Evolutionary conservation across 2,113 vertebrate species (phyloP), one percentile per base, ranked within the genome.

Genomic region (Galeopterus variegatus): DNA sequence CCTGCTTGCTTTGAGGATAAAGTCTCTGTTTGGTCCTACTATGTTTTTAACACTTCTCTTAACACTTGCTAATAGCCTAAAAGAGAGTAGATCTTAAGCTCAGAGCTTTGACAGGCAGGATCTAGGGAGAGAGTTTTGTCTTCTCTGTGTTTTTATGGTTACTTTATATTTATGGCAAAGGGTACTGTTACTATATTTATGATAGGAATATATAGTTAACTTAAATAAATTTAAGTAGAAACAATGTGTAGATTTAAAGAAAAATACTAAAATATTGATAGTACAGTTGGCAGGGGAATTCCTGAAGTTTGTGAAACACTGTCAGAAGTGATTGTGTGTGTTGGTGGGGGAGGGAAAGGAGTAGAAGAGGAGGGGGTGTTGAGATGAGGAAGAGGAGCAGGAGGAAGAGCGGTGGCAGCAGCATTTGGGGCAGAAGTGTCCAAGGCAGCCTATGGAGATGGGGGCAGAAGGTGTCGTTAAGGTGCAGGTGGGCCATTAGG

Each of bases 281-380:
- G 41, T 69, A 10, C 19, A 1, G 80, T 23, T 24, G 33, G 41
- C 41, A 15, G 23, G 45, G 31, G n/a, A 45, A 36, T 21, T 23
- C 31, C 36, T 23, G 67, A 24, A 26, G 41, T 73, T 31, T 54
- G 28, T 56, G 58, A 75, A 70, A 33, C 19, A 54, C n/a, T 80
- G 54, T 24, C 24, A 0, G 23, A 36, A 41, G 21, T 81, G 33
- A 41, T 41, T 52, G 24, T 8, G 31, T 21, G 65, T 13, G 6
- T 2, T 0, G 28, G 9, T 50, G 21, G 11, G 8, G 3, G 18
- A 7, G 13, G 15, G 64, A 13, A 13, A 0, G 2, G 52, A 1
- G 36, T 6, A 11, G 69, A 36, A n/a, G 13, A 18, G 17, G 8
- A 19, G 1, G 1, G 26, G 14, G 14, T 77, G 15, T 50, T 23